Percentiles rank a stretch among this genome's conserved stretches.
These are phyloP conservation scores for Scomber japonicus DNA, from an alignment of 2,113 vertebrate genomes.

Conservation along the genomic window DNA sequence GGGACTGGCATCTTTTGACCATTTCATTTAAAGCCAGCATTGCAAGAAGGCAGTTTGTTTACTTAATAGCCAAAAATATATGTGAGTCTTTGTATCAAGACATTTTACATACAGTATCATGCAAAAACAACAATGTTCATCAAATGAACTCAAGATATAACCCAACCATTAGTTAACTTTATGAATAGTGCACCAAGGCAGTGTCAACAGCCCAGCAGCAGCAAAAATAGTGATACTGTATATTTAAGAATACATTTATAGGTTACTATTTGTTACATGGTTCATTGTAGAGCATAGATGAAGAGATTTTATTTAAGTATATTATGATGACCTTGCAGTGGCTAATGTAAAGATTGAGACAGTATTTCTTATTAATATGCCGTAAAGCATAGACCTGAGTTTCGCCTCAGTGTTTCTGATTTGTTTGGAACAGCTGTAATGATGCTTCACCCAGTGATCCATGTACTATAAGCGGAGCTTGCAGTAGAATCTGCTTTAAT, in stretches of 20 bases:
- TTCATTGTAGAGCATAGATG: no score
- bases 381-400: not conserved
- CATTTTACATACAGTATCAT: no score
- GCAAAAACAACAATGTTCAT: no score
- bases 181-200: no score
- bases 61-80: no score
- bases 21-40: not conserved
- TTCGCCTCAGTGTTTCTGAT: not conserved
- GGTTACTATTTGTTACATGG: no score
- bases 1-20: not conserved
- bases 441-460: constrained; percentile 13
- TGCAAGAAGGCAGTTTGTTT: not conserved
- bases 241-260: no score
- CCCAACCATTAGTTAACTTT: no score
- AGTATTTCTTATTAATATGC: not conserved
- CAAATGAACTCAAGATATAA: no score
- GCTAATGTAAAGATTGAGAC: not conserved
- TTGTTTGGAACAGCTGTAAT: constrained; percentile 17
- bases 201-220: no score
- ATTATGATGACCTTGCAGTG: not conserved
- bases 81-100: no score
- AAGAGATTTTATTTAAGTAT: no score
- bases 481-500: constrained; percentile 14
- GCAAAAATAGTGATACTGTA: not conserved
- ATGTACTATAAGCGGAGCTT: not conserved